These are phyloP conservation scores for Drosophila sechellia DNA, from an alignment of 1,140 invertebrate species.

Conservation along the genomic window DNA sequence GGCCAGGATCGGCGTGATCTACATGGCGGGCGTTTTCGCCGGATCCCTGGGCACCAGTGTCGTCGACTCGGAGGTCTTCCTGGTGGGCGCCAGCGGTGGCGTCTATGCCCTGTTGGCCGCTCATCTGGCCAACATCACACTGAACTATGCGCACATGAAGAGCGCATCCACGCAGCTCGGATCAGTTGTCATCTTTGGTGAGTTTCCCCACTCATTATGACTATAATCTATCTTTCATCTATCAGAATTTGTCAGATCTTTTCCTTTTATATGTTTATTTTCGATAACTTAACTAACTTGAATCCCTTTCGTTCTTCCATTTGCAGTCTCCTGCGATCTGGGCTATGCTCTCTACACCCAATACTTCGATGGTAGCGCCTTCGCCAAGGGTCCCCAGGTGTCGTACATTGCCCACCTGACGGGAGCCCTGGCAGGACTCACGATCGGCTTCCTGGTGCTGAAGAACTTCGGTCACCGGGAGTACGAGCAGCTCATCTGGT, in stretches of 20 bases:
- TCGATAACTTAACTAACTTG: conserved; percentile 17
- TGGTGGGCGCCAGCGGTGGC: conserved; percentile 97
- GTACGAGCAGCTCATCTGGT: conserved; percentile 97
- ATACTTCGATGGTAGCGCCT: conserved; percentile 89
- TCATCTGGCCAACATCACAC: conserved; percentile 96
- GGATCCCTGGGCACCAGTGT: conserved; percentile 96
- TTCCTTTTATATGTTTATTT: not conserved
- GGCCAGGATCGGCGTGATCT: conserved; percentile 93
- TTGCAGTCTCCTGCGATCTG: conserved; percentile 95
- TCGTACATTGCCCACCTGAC: conserved; percentile 97
- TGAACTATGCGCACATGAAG: conserved; percentile 98
- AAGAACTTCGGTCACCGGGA: conserved; percentile 98
- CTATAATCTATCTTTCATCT: not conserved
- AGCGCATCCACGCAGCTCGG: conserved; percentile 95
- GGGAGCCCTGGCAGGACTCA: conserved; percentile 94
- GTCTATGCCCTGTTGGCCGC: conserved; percentile 97
- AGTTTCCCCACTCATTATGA: conserved; percentile 78
- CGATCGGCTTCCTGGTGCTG: conserved; percentile 94
- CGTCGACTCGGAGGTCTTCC: conserved; percentile 96
- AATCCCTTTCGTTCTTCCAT: not conserved
- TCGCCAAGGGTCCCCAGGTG: conserved; percentile 89
- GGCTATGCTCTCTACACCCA: conserved; percentile 97
- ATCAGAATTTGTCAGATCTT: not conserved
- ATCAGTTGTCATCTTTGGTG: conserved; percentile 96
- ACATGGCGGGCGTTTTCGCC: conserved; percentile 96